Percentiles rank a stretch among this genome's conserved stretches.
These are phyloP conservation scores for Urechis unicinctus DNA, from an alignment of 2,888 invertebrate genomes.

Conservation along the genomic window DNA sequence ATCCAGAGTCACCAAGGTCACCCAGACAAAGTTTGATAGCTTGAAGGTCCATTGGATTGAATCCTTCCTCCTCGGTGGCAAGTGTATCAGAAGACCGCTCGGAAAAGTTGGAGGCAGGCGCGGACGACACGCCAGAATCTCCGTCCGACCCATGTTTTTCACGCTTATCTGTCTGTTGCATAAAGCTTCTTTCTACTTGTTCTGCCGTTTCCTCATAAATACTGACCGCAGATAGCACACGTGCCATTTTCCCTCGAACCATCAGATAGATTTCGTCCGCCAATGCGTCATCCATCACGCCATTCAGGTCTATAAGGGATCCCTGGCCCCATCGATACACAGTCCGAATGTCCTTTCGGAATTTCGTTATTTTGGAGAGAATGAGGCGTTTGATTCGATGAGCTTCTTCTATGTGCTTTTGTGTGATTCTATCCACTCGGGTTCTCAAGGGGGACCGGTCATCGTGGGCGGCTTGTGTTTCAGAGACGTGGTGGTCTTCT, in stretches of 20 bases:
- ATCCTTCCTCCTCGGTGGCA: neutral
- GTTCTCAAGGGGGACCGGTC: conserved; percentile 5
- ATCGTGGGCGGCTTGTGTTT: neutral
- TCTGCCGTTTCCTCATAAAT: conserved; percentile 14
- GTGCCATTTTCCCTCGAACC: conserved; percentile 11
- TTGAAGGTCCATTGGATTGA: too few relatives aligned
- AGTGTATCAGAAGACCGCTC: neutral
- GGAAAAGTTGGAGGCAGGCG: too few relatives aligned
- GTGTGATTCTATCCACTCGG: conserved; percentile 4
- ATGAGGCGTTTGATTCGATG: conserved; percentile 1
- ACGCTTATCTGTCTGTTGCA: neutral
- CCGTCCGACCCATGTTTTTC: too few relatives aligned
- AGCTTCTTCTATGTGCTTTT: conserved; percentile 9
- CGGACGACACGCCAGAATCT: too few relatives aligned
- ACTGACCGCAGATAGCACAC: conserved; percentile 12
- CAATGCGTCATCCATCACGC: conserved; percentile 13
- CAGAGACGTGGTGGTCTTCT: neutral
- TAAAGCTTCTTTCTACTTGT: conserved; percentile 8
- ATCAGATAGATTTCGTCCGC: conserved; percentile 13
- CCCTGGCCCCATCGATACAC: conserved; percentile 14
- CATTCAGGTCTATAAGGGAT: conserved; percentile 9
- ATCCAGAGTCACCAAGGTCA: neutral
- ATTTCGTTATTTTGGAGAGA: conserved; percentile 5
- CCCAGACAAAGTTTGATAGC: neutral
- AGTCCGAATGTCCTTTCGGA: conserved; percentile 4